phyloP scores from a whole-genome alignment of 2,888 invertebrate genomes.

The Chloroclystis v-ata region DNA sequence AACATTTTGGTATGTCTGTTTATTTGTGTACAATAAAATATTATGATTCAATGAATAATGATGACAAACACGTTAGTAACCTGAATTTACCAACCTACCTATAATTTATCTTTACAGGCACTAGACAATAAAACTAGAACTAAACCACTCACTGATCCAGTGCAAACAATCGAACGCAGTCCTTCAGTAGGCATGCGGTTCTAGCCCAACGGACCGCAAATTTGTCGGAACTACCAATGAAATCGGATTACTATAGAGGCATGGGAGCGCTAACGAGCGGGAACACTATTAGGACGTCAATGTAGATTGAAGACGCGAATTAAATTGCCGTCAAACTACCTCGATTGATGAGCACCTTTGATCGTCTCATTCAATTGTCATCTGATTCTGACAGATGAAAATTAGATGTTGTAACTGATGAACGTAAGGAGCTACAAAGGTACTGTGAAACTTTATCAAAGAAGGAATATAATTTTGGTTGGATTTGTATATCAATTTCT shows the following conservation, averaged over 20 bases:
- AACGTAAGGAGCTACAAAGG: too few relatives aligned
- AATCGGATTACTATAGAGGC: slow-evolving; percentile 67
- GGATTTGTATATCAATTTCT: too few relatives aligned
- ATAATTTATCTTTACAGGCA: too few relatives aligned
- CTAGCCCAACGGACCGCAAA: slow-evolving; percentile 67
- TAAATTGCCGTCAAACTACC: slow-evolving; percentile 21
- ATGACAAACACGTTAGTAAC: too few relatives aligned
- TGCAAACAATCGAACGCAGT: slow-evolving; percentile 26
- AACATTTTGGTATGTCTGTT: too few relatives aligned
- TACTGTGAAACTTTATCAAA: too few relatives aligned
- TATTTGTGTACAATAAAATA: too few relatives aligned
- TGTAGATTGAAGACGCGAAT: slow-evolving; percentile 24
- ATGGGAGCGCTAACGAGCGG: slow-evolving; percentile 62
- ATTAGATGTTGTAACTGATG: background rate
- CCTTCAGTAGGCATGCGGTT: slow-evolving; percentile 42
- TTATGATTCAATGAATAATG: too few relatives aligned
- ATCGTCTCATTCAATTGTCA: slow-evolving; percentile 10
- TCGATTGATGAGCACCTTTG: slow-evolving; percentile 12
- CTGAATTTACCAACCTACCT: too few relatives aligned
- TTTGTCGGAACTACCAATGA: slow-evolving; percentile 70
- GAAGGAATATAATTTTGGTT: too few relatives aligned
- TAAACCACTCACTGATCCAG: slow-evolving; percentile 5
- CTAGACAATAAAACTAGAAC: too few relatives aligned
- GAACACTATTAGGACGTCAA: slow-evolving; percentile 51
- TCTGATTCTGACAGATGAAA: background rate